phyloP scores from a whole-genome alignment of 1,140 invertebrate genomes.

The Heliconius hewitsoni region DNA sequence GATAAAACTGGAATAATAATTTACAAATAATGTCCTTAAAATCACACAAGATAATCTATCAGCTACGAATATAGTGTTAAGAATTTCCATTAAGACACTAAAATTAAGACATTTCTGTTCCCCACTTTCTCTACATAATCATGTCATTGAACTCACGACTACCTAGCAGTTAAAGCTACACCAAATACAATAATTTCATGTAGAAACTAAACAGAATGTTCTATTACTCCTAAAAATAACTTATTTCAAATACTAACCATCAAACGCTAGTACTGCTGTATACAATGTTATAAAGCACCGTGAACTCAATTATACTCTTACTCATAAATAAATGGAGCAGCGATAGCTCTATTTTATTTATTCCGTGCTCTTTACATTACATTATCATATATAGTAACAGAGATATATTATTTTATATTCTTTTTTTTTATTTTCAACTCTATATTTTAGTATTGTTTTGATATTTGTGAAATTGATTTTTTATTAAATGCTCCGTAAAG shows the following conservation, averaged over 20 bases:
- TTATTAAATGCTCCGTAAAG: too few relatives aligned
- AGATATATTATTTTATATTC: not conserved
- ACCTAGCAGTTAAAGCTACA: not conserved
- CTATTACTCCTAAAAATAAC: not conserved
- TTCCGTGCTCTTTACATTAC: not conserved
- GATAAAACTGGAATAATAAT: not conserved
- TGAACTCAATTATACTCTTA: constrained; percentile 1
- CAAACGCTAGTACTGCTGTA: not conserved
- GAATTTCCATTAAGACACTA: too few relatives aligned
- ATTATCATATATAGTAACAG: constrained; percentile 8
- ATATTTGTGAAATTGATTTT: too few relatives aligned
- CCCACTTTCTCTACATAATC: too few relatives aligned
- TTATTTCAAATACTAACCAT: not conserved
- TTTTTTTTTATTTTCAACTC: not conserved
- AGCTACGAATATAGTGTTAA: too few relatives aligned
- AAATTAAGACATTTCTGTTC: too few relatives aligned
- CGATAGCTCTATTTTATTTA: not conserved
- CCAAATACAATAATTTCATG: not conserved
- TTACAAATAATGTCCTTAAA: not conserved
- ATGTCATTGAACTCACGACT: not conserved
- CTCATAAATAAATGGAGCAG: constrained; percentile 4
- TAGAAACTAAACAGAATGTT: not conserved
- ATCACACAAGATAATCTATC: too few relatives aligned
- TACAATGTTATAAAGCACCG: constrained; percentile 3
- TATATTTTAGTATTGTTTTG: not conserved